Percentiles rank a stretch among this genome's conserved stretches.
Evolutionary conservation across 1,140 invertebrate genomes (phyloP).

Genomic region (Bombus confusus): DNA sequence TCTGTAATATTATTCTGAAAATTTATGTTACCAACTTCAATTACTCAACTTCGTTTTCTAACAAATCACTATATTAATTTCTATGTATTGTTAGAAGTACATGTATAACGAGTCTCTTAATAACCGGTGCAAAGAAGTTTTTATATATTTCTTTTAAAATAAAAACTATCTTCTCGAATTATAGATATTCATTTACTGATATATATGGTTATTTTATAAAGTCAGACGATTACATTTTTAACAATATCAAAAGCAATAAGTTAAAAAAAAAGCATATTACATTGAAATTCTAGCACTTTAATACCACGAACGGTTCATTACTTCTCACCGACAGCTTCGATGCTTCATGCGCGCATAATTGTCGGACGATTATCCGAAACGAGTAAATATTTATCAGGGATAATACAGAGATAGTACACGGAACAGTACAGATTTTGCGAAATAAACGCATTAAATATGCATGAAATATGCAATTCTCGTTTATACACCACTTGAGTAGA

Average conservation of each 20-base stretch:
- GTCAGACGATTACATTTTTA: too few relatives aligned
- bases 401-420: neutral
- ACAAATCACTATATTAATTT: too few relatives aligned
- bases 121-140: too few relatives aligned
- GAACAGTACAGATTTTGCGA: constrained; percentile 5
- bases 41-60: too few relatives aligned
- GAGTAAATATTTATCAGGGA: constrained; percentile 15
- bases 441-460: constrained; percentile 18
- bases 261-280: neutral
- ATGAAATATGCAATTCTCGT: constrained; percentile 3
- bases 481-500: neutral
- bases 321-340: neutral
- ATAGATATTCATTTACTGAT: too few relatives aligned
- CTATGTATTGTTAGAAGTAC: too few relatives aligned
- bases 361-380: neutral
- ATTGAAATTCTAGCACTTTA: neutral
- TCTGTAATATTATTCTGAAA: too few relatives aligned
- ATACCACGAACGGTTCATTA: neutral
- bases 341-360: constrained; percentile 3
- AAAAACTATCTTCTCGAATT: too few relatives aligned
- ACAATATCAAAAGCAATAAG: neutral
- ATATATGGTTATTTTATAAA: too few relatives aligned
- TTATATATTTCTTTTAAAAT: too few relatives aligned
- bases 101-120: too few relatives aligned
- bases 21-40: too few relatives aligned